Evolutionary conservation across 2,113 vertebrate species (phyloP).

Genomic region (Caranx melampygus): DNA sequence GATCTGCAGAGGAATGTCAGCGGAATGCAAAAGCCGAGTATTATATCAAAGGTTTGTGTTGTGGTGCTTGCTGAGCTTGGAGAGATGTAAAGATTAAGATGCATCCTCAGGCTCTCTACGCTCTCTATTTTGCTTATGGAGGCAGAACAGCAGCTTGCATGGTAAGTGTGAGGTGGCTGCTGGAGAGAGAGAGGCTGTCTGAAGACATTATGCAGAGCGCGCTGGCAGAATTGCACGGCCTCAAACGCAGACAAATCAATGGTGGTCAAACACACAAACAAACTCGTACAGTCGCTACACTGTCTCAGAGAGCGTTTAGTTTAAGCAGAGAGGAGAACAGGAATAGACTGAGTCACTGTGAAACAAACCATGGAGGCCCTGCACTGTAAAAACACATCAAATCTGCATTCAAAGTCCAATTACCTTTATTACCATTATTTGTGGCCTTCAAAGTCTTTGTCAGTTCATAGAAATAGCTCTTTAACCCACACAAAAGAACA

Average conservation of each 20-base stretch:
- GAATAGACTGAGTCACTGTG: background rate
- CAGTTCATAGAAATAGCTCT: background rate
- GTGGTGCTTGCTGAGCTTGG: conserved; percentile 18
- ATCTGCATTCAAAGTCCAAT: background rate
- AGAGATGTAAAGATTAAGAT: conserved; percentile 53
- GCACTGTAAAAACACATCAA: background rate
- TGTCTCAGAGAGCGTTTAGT: background rate
- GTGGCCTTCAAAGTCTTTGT: background rate
- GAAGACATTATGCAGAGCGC: conserved; percentile 52
- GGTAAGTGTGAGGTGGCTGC: conserved; percentile 27
- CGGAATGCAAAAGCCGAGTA: conserved; percentile 49
- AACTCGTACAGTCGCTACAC: background rate
- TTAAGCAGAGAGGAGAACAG: background rate
- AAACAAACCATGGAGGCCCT: background rate
- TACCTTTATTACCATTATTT: background rate
- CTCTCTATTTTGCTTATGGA: conserved; percentile 53
- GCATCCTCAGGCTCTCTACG: conserved; percentile 16
- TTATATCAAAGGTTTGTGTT: conserved; percentile 33
- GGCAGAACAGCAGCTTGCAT: conserved; percentile 51
- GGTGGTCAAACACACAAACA: conserved; percentile 35
- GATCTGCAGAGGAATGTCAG: conserved; percentile 49
- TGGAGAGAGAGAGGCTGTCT: conserved; percentile 7
- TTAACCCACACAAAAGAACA: background rate
- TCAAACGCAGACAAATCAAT: conserved; percentile 53
- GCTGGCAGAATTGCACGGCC: conserved; percentile 24